These are phyloP conservation scores for Napeogenes sylphis DNA, from an alignment of 2,888 invertebrate genomes.

Conservation along the genomic window DNA sequence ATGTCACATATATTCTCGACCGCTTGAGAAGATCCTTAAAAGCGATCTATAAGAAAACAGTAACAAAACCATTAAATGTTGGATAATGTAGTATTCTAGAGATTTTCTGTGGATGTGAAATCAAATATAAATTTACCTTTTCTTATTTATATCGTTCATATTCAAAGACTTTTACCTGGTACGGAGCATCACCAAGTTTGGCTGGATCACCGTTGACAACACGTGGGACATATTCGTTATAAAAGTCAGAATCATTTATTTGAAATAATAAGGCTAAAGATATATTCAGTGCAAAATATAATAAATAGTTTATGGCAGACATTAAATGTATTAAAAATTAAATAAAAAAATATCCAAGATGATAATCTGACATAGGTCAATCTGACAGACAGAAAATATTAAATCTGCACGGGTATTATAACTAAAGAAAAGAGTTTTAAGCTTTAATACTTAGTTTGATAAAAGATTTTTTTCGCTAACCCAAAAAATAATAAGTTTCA, in stretches of 20 bases:
- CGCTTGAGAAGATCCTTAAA: constrained; percentile 37
- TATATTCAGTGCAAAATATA: constrained; percentile 15
- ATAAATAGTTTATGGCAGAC: constrained; percentile 16
- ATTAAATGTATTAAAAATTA: constrained; percentile 18
- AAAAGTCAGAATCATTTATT: constrained; percentile 9
- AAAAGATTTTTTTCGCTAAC: too few relatives aligned
- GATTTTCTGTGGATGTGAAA: too few relatives aligned
- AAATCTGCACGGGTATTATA: too few relatives aligned
- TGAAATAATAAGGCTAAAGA: constrained; percentile 1
- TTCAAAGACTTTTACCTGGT: constrained; percentile 43
- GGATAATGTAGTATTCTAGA: too few relatives aligned
- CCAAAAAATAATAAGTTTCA: too few relatives aligned
- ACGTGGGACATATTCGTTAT: constrained; percentile 34
- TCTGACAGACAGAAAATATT: constrained; percentile 2
- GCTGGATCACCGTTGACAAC: constrained; percentile 46
- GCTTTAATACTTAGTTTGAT: too few relatives aligned
- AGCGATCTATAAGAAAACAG: constrained; percentile 43
- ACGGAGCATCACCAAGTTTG: constrained; percentile 50
- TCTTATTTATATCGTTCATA: too few relatives aligned
- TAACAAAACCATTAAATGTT: neutral
- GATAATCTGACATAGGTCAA: constrained; percentile 7
- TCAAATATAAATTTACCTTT: too few relatives aligned
- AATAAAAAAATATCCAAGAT: constrained; percentile 9
- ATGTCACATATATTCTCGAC: constrained; percentile 36
- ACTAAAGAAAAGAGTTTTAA: too few relatives aligned